These are phyloP conservation scores for Cantharis rufa DNA, from an alignment of 2,888 invertebrate species.

Conservation along the genomic window DNA sequence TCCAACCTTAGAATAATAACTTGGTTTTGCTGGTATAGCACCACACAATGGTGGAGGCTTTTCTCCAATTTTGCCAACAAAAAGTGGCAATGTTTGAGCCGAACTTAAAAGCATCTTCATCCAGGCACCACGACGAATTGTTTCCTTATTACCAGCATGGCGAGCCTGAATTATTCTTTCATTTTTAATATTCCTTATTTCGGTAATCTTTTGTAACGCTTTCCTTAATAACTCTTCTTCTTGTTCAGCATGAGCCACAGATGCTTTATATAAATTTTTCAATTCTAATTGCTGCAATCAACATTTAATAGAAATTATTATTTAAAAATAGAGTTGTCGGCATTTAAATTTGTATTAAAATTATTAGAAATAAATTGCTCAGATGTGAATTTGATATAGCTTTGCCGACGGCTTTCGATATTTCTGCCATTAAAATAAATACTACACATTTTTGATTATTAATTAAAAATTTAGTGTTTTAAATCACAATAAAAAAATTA, in stretches of 20 bases:
- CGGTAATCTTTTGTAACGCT: slow-evolving; percentile 84
- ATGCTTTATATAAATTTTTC: slow-evolving; percentile 77
- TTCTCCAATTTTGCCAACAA: slow-evolving; percentile 85
- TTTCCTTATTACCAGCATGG: slow-evolving; percentile 86
- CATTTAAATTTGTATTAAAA: too few species aligned
- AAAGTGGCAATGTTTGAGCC: slow-evolving; percentile 90
- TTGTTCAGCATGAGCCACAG: slow-evolving; percentile 78
- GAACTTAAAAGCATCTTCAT: slow-evolving; percentile 95
- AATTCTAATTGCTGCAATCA: slow-evolving; percentile 65
- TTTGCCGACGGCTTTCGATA: too few species aligned
- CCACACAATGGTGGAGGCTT: slow-evolving; percentile 90
- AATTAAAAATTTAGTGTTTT: not conserved
- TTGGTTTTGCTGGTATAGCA: slow-evolving; percentile 80
- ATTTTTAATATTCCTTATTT: slow-evolving; percentile 86
- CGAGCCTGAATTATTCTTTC: slow-evolving; percentile 85
- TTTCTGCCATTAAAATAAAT: not conserved
- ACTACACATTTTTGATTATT: not conserved
- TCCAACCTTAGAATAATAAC: slow-evolving; percentile 81
- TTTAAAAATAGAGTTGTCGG: too few species aligned
- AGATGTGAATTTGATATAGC: too few species aligned
- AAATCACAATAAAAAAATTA: not conserved
- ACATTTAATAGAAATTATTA: not conserved
- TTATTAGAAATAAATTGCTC: too few species aligned
- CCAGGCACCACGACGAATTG: slow-evolving; percentile 88
- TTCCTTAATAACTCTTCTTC: slow-evolving; percentile 83